Conservation (phyloP, 2,113 vertebrate genomes). For the Nyctibius bracteatus region DNA sequence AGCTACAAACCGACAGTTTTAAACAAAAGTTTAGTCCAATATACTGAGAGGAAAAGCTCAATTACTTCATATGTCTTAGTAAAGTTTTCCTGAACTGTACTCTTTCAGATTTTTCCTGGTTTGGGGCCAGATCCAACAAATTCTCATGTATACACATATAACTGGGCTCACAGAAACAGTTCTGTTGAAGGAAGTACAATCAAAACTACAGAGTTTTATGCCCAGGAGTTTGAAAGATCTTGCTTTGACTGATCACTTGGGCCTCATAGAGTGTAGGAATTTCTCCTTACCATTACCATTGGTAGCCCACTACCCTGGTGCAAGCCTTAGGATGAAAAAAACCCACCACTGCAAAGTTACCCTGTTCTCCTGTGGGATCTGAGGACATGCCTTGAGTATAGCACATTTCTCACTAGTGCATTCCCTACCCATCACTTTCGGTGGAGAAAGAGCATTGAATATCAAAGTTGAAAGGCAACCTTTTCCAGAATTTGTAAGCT, state of each 20-base stretch:
- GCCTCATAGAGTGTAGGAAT: background rate
- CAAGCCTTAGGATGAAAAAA: background rate
- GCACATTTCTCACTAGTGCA: background rate
- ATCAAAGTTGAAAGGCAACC: background rate
- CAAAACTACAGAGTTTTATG: background rate
- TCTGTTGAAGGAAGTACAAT: background rate
- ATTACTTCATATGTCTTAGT: background rate
- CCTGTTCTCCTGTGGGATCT: accelerated
- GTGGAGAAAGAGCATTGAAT: background rate
- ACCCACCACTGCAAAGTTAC: background rate
- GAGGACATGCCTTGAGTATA: background rate
- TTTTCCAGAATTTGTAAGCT: background rate
- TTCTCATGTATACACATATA: background rate
- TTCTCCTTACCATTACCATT: background rate
- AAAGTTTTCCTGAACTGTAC: background rate
- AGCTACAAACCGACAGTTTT: background rate
- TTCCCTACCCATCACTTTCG: background rate
- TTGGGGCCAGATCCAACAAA: background rate
- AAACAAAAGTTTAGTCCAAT: background rate
- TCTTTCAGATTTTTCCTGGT: background rate
- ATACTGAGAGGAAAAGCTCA: background rate
- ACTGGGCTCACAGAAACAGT: background rate
- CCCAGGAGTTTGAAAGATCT: background rate
- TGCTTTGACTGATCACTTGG: background rate
- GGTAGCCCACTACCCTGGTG: accelerated